These are phyloP conservation scores for Drosophila subquinaria DNA, from an alignment of 2,888 invertebrate genomes.

Conservation along the genomic window DNA sequence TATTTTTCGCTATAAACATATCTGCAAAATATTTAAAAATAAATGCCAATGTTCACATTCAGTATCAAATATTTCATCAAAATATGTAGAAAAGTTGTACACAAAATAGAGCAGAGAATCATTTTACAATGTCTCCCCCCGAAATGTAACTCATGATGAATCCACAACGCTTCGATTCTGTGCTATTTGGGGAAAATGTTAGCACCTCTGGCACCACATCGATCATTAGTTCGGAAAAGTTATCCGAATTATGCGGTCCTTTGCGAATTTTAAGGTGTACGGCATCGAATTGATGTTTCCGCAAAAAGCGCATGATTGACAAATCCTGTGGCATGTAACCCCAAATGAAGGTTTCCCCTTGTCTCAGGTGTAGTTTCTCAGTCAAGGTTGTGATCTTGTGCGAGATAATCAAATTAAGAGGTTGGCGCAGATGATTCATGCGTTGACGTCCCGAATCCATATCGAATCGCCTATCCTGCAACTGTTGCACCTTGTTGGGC, in stretches of 20 bases:
- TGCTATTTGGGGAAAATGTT: neutral
- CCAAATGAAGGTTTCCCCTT: slow-evolving; percentile 60
- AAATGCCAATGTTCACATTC: neutral
- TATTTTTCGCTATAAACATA: neutral
- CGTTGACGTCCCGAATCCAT: slow-evolving; percentile 1
- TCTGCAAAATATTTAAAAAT: neutral
- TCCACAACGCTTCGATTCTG: slow-evolving; percentile 15
- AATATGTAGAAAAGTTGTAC: neutral
- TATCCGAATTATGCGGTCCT: neutral
- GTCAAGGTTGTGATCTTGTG: slow-evolving; percentile 11
- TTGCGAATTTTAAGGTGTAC: slow-evolving; percentile 28
- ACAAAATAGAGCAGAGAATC: neutral
- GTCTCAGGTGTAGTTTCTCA: neutral
- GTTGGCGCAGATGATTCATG: slow-evolving; percentile 50
- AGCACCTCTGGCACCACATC: slow-evolving; percentile 13
- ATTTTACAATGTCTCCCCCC: neutral
- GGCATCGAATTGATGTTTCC: slow-evolving; percentile 5
- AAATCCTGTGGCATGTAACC: slow-evolving; percentile 58
- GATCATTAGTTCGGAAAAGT: slow-evolving; percentile 35
- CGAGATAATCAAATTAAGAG: slow-evolving; percentile 38
- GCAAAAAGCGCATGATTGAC: slow-evolving; percentile 25
- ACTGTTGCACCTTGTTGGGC: slow-evolving; percentile 26
- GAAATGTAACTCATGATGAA: slow-evolving; percentile 44
- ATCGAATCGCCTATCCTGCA: slow-evolving; percentile 19
- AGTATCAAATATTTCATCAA: neutral